Evolutionary conservation across 2,113 vertebrate genomes (phyloP), one percentile per base, ranked within the genome.

Genomic region (Spea multiplicata): DNA sequence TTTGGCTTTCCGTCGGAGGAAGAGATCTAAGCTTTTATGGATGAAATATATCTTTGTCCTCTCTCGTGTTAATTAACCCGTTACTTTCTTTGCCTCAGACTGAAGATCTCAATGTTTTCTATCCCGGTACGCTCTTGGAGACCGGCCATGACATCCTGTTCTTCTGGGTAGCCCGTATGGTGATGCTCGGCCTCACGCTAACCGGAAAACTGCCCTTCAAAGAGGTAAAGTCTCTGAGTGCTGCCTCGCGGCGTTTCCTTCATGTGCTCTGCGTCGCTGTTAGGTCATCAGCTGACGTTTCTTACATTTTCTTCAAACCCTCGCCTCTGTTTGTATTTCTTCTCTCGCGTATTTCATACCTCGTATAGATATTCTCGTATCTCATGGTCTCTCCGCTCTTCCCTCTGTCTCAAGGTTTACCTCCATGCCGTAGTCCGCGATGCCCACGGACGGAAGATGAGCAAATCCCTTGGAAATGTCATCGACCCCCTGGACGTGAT

Each of bases 81-180:
- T 52, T 80, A 13, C 8, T 71, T 5, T 57, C 44, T 44, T 2
- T 44, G 67, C 14, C 59, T 0, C 82, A 97, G 96, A 94, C 91
- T 0, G 67, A 86, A 68, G 96, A 97, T 76, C 83, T 97, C 12
- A 89, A 87, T 65, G 86, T 84, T 49, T 96, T 95, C 86, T 97
- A 96, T 84, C 96, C 96, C 0, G 95, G 93, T 78, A 93, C 93
- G 0, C 83, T 97, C 17, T 87, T 96, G 87, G 95, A 97, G 87
- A 97, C 95, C 0, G 96, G 96, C 80, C 96, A 93, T 17, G 96
- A 97, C 81, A 95, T 97, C 70, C 89, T 97, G 65, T 97, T 97
- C 86, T 97, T 97, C 85, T 97, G 95, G 95, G 96, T 97, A 30
- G 95, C 96, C 0, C 87, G 95, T 49, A 96, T 97, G 96, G 94